Conservation (phyloP, 2,888 invertebrate species). For the Linnaemya vulpina region DNA sequence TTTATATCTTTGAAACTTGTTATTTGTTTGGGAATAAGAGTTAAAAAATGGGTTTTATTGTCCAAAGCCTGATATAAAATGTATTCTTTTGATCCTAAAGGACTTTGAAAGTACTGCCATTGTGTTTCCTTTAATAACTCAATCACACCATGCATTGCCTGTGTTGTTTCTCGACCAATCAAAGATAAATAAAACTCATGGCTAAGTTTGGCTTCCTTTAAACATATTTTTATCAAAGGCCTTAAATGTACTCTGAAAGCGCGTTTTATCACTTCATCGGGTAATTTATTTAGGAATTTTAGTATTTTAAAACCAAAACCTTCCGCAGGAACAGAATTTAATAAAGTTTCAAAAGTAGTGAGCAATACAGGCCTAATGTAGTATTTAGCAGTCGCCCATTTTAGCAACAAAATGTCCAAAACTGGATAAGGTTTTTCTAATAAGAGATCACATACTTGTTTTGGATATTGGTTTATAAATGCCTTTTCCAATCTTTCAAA, state of each 20-base stretch:
- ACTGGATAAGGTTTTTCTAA: slow-evolving; percentile 60
- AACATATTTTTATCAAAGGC: slow-evolving; percentile 68
- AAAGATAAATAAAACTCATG: slow-evolving; percentile 75
- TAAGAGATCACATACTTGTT: slow-evolving; percentile 61
- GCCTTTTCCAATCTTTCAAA: slow-evolving; percentile 44
- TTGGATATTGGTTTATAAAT: slow-evolving; percentile 22
- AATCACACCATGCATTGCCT: slow-evolving; percentile 74
- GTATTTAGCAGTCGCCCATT: slow-evolving; percentile 51
- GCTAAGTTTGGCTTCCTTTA: slow-evolving; percentile 54
- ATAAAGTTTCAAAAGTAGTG: slow-evolving; percentile 52
- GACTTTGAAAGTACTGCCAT: slow-evolving; percentile 66
- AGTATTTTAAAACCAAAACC: slow-evolving; percentile 71
- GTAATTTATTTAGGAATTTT: slow-evolving; percentile 77
- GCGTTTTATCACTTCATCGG: slow-evolving; percentile 74
- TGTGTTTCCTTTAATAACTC: slow-evolving; percentile 67
- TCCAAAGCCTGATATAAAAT: slow-evolving; percentile 76
- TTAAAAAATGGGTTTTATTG: slow-evolving; percentile 78
- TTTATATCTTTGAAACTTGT: slow-evolving; percentile 74
- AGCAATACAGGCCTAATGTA: slow-evolving; percentile 52
- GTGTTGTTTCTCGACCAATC: slow-evolving; percentile 74
- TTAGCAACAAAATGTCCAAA: slow-evolving; percentile 60
- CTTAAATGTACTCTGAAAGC: slow-evolving; percentile 53
- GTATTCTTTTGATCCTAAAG: slow-evolving; percentile 75
- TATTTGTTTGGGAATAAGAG: slow-evolving; percentile 74
- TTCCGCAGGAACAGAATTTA: slow-evolving; percentile 51